These are phyloP conservation scores for Nephrotoma appendiculata DNA, from an alignment of 2,888 invertebrate genomes.

Conservation along the genomic window DNA sequence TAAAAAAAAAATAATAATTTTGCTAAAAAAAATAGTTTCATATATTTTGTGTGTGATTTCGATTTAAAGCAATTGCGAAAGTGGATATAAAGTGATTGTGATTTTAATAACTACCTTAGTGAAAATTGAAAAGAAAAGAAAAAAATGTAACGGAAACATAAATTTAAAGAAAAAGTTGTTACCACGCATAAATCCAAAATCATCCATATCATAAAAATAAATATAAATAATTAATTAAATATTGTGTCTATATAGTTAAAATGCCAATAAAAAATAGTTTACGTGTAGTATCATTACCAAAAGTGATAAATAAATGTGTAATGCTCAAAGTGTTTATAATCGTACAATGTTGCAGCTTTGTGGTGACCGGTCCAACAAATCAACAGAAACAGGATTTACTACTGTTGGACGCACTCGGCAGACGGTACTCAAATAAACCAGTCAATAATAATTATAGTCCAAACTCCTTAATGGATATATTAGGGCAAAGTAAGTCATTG, in stretches of 20 bases:
- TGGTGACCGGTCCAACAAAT: slow-evolving; percentile 21
- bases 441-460: slow-evolving; percentile 35
- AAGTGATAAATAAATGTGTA: not conserved
- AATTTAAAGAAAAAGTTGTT: not conserved
- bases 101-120: not conserved
- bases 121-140: not conserved
- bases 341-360: not conserved
- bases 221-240: not conserved
- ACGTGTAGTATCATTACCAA: not conserved
- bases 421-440: slow-evolving; percentile 34
- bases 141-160: not conserved
- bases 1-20: not conserved
- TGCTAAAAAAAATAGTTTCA: not conserved
- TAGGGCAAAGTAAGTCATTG: slow-evolving; percentile 59
- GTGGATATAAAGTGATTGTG: not conserved
- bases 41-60: not conserved
- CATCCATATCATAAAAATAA: not conserved
- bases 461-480: slow-evolving; percentile 64
- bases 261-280: not conserved
- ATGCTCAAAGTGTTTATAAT: not conserved
- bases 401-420: slow-evolving; percentile 54
- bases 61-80: not conserved
- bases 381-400: slow-evolving; percentile 63
- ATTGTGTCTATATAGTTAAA: not conserved
- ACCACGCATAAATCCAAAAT: not conserved